Percentiles rank a stretch among this genome's conserved stretches.
Evolutionary conservation across 2,797 vertebrate genomes (phyloP).

Genomic region (Neosilurus hyrtlii): DNA sequence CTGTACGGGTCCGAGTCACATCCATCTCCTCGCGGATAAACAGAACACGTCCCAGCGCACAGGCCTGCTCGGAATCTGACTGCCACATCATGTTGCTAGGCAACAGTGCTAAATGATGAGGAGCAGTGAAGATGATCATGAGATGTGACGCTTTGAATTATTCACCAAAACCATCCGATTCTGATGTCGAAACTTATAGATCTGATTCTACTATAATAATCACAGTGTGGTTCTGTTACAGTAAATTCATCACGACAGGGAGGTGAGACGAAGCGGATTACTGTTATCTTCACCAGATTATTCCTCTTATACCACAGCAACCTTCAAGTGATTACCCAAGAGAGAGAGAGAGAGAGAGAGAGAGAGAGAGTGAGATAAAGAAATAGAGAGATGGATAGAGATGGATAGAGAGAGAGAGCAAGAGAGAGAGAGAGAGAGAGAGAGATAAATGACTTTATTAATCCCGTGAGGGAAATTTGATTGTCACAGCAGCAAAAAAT

Average conservation of each 20-base stretch:
- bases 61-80: background rate
- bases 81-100: conserved; percentile 5
- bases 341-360: no score
- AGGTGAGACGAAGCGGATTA: background rate
- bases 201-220: background rate
- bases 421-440: no score
- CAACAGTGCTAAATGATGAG: background rate
- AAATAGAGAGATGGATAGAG: no score
- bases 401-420: no score
- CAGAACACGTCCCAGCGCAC: background rate
- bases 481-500: no score
- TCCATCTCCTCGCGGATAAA: background rate
- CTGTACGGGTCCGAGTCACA: background rate
- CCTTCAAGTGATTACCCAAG: background rate
- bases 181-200: background rate
- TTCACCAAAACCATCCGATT: background rate
- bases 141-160: background rate
- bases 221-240: background rate
- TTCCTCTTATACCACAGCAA: background rate
- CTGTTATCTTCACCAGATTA: background rate
- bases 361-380: no score
- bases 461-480: no score
- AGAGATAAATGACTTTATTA: no score
- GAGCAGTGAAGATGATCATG: background rate
- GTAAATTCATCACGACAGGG: background rate